These are phyloP conservation scores for Nyctibius bracteatus DNA, from an alignment of 2,113 vertebrate genomes.

Conservation along the genomic window DNA sequence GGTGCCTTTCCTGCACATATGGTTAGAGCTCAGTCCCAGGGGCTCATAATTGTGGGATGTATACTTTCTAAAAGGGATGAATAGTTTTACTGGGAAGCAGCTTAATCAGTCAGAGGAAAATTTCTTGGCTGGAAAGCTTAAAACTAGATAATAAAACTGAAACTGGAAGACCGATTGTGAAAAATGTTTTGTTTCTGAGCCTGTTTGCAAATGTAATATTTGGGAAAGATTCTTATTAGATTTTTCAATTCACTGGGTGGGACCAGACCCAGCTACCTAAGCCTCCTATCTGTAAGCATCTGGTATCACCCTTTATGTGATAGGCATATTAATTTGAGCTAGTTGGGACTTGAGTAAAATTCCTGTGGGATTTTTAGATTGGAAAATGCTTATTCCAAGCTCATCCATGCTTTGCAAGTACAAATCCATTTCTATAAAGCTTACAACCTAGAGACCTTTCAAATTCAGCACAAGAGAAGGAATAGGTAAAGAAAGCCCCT, in stretches of 20 bases:
- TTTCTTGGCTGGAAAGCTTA: not conserved
- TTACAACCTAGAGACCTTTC: not conserved
- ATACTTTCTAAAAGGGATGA: not conserved
- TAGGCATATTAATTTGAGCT: not conserved
- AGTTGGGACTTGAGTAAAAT: not conserved
- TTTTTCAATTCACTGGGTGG: not conserved
- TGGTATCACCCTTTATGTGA: not conserved
- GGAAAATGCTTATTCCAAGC: not conserved
- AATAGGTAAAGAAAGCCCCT: not conserved
- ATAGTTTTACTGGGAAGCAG: not conserved
- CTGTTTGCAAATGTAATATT: not conserved
- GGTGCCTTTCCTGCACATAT: constrained; percentile 6
- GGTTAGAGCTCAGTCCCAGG: not conserved
- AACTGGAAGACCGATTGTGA: not conserved
- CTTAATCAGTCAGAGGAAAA: not conserved
- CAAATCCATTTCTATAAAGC: not conserved
- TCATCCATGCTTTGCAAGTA: not conserved
- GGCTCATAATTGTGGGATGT: not conserved
- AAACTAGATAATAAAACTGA: not conserved
- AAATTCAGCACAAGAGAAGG: not conserved
- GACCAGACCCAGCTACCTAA: not conserved
- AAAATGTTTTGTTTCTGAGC: not conserved
- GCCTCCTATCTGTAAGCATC: not conserved
- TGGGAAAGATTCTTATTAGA: not conserved
- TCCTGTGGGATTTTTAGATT: not conserved